Evolutionary conservation across 2,113 vertebrate genomes (phyloP), one percentile per base, ranked within the genome.

Genomic region (Percopsis transmontana): DNA sequence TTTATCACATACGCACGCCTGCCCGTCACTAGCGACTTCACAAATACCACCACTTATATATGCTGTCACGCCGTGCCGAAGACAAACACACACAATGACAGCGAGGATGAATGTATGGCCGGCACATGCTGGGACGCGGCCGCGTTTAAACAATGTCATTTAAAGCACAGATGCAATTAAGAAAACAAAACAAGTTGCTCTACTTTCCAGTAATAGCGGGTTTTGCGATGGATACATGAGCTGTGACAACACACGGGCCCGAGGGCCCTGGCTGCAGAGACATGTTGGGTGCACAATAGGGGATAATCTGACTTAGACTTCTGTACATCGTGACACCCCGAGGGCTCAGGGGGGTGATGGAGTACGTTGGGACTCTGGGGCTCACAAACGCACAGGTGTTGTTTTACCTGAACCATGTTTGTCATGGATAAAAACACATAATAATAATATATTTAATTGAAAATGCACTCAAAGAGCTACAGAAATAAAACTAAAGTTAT

Each of bases 1-100:
- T 90, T 90, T 91, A 91, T 91, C 87, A 78, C 76, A 79, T 81
- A 69, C 81, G 79, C 82, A 85, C 79, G 73, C 83, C 83, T 80
- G 86, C 82, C 86, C 23, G 20, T 85, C 76, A 79, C 81, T 75
- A 76, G 81, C 77, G 76, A 75, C 72, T 59, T 71, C 85, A 73
- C 70, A 82, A 80, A 83, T 67, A 71, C 75, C 75, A 71, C 53
- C 65, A 58, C 68, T 80, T 81, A 60, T 68, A 78, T 67, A 62
- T 9, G 47, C 73, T 59, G 80, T 80, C 75, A 78, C 55, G 27
- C 58, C 12, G 2, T 6, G 24, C 57, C 45, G 5, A 45, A 76
- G 69, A 77, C 60, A 77, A 82, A 71, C 48, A 55, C 66, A 62
- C 63, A 74, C 75, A 76, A 79, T 75, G 69, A 84, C 75, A 75